phyloP scores from a whole-genome alignment of 2,113 vertebrate genomes.

The Struthidea cinerea region DNA sequence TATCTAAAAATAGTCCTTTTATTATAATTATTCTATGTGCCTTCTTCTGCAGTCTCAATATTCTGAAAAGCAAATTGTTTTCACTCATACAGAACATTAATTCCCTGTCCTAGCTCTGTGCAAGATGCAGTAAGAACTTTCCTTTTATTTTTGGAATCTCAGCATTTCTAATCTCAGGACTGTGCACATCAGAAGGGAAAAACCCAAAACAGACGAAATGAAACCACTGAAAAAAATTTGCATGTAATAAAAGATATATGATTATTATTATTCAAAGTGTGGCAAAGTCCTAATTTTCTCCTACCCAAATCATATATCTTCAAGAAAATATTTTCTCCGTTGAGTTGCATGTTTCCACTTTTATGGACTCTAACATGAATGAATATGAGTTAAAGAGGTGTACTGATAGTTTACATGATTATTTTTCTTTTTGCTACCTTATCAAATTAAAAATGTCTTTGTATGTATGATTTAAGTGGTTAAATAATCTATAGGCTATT shows the following conservation, averaged over 20 bases:
- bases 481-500: background rate
- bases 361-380: background rate
- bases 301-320: background rate
- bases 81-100: background rate
- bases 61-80: background rate
- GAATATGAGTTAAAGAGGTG: background rate
- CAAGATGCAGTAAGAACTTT: background rate
- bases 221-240: background rate
- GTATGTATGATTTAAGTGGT: background rate
- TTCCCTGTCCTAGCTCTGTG: background rate
- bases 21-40: background rate
- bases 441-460: constrained; percentile 17
- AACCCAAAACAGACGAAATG: accelerated
- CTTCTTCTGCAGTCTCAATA: background rate
- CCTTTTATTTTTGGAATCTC: background rate
- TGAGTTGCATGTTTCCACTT: background rate
- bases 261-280: background rate
- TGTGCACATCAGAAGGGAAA: background rate
- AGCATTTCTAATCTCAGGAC: background rate
- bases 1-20: background rate
- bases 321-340: background rate
- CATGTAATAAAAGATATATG: background rate
- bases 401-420: background rate
- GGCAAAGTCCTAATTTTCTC: background rate
- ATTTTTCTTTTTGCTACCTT: background rate